These are phyloP conservation scores for Solea solea DNA, from an alignment of 2,113 vertebrate species.

Conservation along the genomic window DNA sequence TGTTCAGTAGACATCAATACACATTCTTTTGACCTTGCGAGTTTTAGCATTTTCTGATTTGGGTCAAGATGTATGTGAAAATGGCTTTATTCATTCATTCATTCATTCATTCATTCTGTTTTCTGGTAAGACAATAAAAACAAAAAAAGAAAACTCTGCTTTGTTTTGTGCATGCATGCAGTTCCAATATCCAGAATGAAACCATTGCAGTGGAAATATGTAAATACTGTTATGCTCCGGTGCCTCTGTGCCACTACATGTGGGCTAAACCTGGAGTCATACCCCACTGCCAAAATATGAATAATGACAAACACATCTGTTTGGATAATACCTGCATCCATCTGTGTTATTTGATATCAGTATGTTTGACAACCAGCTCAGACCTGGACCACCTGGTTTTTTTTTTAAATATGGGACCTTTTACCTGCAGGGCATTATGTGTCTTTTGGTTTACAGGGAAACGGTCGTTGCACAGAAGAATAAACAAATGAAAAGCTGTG, in stretches of 20 bases:
- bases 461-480: slow-evolving; percentile 3
- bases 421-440: slow-evolving; percentile 28
- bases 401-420: slow-evolving; percentile 35
- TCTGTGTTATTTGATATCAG: slow-evolving; percentile 67
- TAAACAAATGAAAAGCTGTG: slow-evolving; percentile 21
- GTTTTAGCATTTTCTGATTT: not conserved
- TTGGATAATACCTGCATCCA: slow-evolving; percentile 68
- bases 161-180: not conserved
- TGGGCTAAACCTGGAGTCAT: slow-evolving; percentile 30
- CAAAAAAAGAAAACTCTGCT: not conserved
- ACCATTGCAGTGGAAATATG: slow-evolving; percentile 43
- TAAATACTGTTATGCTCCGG: slow-evolving; percentile 19
- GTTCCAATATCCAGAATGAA: slow-evolving; percentile 11
- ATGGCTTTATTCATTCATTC: not conserved
- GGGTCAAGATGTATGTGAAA: not conserved
- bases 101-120: not conserved
- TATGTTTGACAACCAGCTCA: slow-evolving; percentile 58
- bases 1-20: not conserved
- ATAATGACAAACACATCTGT: slow-evolving; percentile 57
- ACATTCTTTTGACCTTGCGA: not conserved
- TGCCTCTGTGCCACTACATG: slow-evolving; percentile 39
- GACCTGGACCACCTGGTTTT: slow-evolving; percentile 64
- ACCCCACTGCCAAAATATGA: slow-evolving; percentile 51
- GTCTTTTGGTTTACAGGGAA: slow-evolving; percentile 19
- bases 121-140: not conserved